Evolutionary conservation across 2,797 vertebrate species (phyloP).

Genomic region (Mico argentatus): DNA sequence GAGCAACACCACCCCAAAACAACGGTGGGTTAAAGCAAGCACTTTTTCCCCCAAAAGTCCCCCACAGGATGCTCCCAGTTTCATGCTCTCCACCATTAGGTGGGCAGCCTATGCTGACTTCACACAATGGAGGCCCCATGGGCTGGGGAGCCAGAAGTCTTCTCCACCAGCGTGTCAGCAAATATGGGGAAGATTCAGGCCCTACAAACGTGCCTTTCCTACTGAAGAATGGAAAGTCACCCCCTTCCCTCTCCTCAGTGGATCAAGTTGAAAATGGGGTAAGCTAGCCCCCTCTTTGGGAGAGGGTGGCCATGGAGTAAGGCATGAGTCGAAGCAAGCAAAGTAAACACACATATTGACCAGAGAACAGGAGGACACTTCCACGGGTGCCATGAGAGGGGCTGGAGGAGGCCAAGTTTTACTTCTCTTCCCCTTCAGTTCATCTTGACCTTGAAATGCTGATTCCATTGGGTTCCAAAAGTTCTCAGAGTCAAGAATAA

Average conservation of each 20-base stretch:
- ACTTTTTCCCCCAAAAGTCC: background rate
- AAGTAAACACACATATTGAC: conserved; percentile 73
- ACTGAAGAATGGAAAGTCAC: background rate
- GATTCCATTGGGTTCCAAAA: conserved; percentile 75
- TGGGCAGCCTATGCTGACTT: background rate
- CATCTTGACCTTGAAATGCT: conserved; percentile 79
- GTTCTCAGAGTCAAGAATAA: conserved; percentile 75
- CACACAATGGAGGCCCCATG: background rate
- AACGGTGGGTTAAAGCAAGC: background rate
- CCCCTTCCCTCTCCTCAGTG: conserved; percentile 13
- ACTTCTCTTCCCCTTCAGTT: conserved; percentile 78
- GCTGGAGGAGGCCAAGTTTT: conserved; percentile 73
- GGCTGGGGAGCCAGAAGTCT: background rate
- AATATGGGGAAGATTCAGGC: background rate
- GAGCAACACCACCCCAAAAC: background rate
- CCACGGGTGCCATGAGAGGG: conserved; percentile 79
- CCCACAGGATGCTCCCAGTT: background rate
- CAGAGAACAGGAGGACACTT: conserved; percentile 75
- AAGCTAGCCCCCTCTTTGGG: conserved; percentile 57
- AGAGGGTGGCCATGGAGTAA: conserved; percentile 80
- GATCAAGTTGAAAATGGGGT: background rate
- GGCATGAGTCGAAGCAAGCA: conserved; percentile 77
- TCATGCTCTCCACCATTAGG: background rate
- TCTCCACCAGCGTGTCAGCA: background rate
- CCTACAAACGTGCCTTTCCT: background rate